These are phyloP conservation scores for Paramacrobiotus metropolitanus DNA, from an alignment of 1,140 invertebrate species.

Conservation along the genomic window DNA sequence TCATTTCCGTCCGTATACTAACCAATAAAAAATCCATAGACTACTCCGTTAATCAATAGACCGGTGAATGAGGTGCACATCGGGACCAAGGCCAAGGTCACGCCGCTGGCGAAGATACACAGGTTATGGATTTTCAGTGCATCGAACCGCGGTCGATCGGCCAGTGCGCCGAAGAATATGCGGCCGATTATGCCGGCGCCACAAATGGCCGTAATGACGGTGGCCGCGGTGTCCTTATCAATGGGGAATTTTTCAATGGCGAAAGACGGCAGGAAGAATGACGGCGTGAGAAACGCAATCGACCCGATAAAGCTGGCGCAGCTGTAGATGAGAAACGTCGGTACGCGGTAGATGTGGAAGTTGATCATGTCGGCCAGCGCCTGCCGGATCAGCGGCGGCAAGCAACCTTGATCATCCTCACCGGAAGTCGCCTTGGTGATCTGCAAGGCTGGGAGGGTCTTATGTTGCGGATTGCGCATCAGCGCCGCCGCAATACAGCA, in stretches of 20 bases:
- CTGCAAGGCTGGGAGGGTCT: too few relatives aligned
- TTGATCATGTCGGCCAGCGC: neutral
- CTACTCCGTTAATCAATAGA: neutral
- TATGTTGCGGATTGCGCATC: slow-evolving; percentile 7
- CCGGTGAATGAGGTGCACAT: neutral
- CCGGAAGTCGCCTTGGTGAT: too few relatives aligned
- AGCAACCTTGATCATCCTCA: neutral
- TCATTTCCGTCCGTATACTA: neutral
- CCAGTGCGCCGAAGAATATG: neutral
- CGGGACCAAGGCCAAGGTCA: neutral
- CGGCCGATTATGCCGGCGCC: neutral
- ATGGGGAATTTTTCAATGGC: neutral
- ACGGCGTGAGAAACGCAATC: neutral
- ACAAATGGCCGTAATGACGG: neutral
- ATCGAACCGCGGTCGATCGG: neutral
- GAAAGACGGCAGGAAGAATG: neutral
- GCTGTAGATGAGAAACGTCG: neutral
- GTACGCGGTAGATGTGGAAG: neutral
- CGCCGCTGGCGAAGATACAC: neutral
- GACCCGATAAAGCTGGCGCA: neutral
- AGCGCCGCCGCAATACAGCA: slow-evolving; percentile 62
- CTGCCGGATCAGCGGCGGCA: neutral
- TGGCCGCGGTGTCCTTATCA: neutral
- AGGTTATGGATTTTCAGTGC: neutral
- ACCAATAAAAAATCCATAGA: slow-evolving; percentile 4